Evolutionary conservation across 1,140 invertebrate species (phyloP).

Genomic region (Heliconius himera): DNA sequence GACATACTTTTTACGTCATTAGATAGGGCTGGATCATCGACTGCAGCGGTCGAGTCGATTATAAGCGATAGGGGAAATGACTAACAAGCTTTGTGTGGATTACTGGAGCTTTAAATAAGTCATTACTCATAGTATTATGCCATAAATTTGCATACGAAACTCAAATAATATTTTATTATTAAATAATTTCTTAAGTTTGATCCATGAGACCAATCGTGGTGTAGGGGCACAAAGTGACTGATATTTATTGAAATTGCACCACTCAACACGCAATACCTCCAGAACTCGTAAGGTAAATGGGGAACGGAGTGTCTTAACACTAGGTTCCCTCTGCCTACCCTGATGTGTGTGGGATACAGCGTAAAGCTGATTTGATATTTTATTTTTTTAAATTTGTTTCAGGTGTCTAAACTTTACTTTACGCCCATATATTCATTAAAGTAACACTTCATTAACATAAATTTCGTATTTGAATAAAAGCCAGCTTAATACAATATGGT

Average conservation of each 20-base stretch:
- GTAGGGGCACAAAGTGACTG: no score
- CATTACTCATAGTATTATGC: constrained; percentile 29
- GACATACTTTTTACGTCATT: constrained; percentile 80
- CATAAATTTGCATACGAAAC: constrained; percentile 14
- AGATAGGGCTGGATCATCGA: constrained; percentile 67
- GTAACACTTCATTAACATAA: constrained; percentile 2
- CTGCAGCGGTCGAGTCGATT: constrained; percentile 69
- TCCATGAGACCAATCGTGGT: no score
- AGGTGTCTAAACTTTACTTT: not conserved
- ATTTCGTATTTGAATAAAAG: constrained; percentile 1
- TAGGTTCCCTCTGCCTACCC: no score
- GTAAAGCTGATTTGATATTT: no score
- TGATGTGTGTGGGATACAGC: no score
- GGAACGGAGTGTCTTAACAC: no score
- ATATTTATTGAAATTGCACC: no score
- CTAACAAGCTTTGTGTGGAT: constrained; percentile 43
- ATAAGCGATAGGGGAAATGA: constrained; percentile 50
- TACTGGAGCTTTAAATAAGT: constrained; percentile 29
- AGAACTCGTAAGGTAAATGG: no score
- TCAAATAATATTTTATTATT: not conserved
- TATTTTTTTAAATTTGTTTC: not conserved
- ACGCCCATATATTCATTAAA: not conserved
- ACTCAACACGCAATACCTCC: no score
- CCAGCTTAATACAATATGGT: constrained; percentile 24
- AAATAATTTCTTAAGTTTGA: not conserved